phyloP scores from a whole-genome alignment of 2,888 invertebrate species.

The Lagria hirta region DNA sequence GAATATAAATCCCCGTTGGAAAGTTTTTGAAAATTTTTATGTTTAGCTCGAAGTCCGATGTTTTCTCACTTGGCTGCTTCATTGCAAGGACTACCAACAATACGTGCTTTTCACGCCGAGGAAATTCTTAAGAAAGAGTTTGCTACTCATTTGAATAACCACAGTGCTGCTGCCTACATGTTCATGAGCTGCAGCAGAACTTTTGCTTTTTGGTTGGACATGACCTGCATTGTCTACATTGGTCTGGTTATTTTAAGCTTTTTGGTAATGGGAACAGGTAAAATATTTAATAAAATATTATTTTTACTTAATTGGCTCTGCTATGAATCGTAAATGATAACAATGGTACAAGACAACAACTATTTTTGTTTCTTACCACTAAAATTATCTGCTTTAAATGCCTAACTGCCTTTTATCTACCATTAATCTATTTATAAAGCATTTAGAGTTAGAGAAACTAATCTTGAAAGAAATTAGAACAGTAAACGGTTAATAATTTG shows the following conservation, averaged over 20 bases:
- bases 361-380: slow-evolving; percentile 1
- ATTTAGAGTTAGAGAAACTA: too few relatives aligned
- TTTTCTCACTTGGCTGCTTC: slow-evolving; percentile 69
- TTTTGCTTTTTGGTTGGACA: slow-evolving; percentile 71
- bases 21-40: slow-evolving; percentile 1
- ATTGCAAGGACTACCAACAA: slow-evolving; percentile 74
- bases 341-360: too few relatives aligned
- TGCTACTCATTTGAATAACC: slow-evolving; percentile 65
- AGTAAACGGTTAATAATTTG: too few relatives aligned
- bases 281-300: slow-evolving; percentile 7
- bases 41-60: slow-evolving; percentile 10
- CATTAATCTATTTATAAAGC: too few relatives aligned
- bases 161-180: slow-evolving; percentile 75
- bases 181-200: slow-evolving; percentile 66
- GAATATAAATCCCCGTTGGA: slow-evolving; percentile 42
- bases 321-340: too few relatives aligned
- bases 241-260: slow-evolving; percentile 42
- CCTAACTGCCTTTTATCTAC: too few relatives aligned
- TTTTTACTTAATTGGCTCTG: too few relatives aligned
- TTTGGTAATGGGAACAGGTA: slow-evolving; percentile 31
- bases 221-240: slow-evolving; percentile 41
- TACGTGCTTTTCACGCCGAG: slow-evolving; percentile 71
- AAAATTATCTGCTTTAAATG: too few relatives aligned
- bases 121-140: slow-evolving; percentile 64
- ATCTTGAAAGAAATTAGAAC: too few relatives aligned